Evolutionary conservation across 64 coral and sea anemone genomes (phyloP).

Genomic region (Actinia tenebrosa): DNA sequence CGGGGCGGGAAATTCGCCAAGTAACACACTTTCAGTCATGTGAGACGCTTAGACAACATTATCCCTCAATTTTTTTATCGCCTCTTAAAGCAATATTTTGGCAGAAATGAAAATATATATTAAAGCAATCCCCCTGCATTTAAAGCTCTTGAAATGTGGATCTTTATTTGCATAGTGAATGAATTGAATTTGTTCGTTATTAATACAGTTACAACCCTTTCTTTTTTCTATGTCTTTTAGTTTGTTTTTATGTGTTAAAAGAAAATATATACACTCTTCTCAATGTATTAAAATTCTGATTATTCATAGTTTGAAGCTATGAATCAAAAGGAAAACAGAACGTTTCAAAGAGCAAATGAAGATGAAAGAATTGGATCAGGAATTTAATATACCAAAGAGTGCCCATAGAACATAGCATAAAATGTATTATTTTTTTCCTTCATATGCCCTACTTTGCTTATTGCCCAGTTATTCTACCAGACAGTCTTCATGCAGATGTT

Average conservation of each 20-base stretch:
- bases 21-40: constrained; percentile 2
- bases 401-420: not conserved
- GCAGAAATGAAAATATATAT: constrained; percentile 3
- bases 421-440: not conserved
- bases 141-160: constrained; percentile 1
- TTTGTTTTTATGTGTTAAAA: not conserved
- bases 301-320: not conserved
- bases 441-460: not conserved
- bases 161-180: constrained; percentile 1
- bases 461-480: not conserved
- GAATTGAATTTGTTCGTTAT: not conserved
- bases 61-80: constrained; percentile 11
- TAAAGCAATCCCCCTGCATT: not conserved
- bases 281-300: not conserved
- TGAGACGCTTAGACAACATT: not conserved
- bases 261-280: not conserved
- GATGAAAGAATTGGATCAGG: not conserved
- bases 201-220: not conserved
- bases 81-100: not conserved
- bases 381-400: not conserved
- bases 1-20: constrained; percentile 53
- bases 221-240: not conserved
- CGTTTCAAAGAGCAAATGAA: too few relatives aligned
- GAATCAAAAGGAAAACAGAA: not conserved
- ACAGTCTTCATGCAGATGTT: not conserved